Evolutionary conservation across 2,113 vertebrate genomes (phyloP).

Genomic region (Burhinus oedicnemus): DNA sequence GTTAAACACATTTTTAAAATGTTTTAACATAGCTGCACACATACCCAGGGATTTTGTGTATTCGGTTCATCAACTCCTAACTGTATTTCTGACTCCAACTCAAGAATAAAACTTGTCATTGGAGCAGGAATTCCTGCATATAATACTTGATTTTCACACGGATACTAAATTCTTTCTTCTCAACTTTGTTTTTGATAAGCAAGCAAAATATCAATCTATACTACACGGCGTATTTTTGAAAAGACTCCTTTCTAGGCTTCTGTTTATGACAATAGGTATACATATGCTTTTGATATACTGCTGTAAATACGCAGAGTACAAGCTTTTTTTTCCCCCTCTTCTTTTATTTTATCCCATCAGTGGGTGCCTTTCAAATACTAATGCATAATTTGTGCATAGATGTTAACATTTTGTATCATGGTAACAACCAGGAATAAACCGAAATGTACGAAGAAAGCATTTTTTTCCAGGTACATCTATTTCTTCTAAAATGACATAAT

Average conservation of each 20-base stretch:
- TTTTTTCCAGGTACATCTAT: background rate
- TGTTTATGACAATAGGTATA: background rate
- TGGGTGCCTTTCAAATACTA: background rate
- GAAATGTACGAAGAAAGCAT: background rate
- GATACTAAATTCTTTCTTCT: background rate
- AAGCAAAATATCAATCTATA: background rate
- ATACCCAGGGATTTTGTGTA: background rate
- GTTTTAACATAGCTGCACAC: background rate
- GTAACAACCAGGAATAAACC: background rate
- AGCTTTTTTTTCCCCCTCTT: background rate
- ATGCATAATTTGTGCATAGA: fast-evolving
- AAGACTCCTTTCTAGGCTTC: background rate
- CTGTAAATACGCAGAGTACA: background rate
- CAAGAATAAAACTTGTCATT: background rate
- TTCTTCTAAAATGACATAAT: background rate
- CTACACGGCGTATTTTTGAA: background rate
- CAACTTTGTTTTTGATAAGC: background rate
- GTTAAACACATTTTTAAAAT: background rate
- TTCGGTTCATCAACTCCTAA: background rate
- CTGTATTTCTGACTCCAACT: background rate
- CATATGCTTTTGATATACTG: background rate
- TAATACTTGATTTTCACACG: background rate
- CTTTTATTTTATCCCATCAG: background rate
- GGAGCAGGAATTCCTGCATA: background rate
- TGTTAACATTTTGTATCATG: background rate